Conservation (phyloP, 2,888 invertebrate genomes). For the Gasteruption jaculator region DNA sequence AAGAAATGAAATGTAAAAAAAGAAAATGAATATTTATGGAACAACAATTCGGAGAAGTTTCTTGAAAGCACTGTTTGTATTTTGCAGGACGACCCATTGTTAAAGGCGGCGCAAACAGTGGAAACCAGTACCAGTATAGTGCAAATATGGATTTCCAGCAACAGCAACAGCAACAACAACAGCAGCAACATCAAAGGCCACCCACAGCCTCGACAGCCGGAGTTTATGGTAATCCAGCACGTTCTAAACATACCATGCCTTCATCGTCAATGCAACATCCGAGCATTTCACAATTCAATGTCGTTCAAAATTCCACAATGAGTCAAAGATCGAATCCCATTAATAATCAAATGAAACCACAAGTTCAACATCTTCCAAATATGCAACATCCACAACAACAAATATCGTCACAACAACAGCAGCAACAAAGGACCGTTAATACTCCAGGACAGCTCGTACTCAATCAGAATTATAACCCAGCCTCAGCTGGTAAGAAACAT, state of each 20-base stretch:
- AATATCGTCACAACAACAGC: conserved; percentile 54
- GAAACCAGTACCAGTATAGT: conserved; percentile 40
- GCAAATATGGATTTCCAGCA: conserved; percentile 40
- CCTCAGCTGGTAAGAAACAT: conserved; percentile 35
- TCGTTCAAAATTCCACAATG: conserved; percentile 38
- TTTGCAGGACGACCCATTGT: conserved; percentile 57
- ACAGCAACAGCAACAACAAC: conserved; percentile 35
- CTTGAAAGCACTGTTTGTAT: conserved; percentile 5
- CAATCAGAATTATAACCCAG: conserved; percentile 43
- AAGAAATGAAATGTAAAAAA: too few relatives aligned
- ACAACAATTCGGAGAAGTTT: too few relatives aligned
- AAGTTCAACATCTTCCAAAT: conserved; percentile 48
- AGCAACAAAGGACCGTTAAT: conserved; percentile 40
- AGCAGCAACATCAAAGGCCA: conserved; percentile 38
- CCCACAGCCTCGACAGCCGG: too few relatives aligned
- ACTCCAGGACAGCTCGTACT: conserved; percentile 39
- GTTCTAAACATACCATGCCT: conserved; percentile 45
- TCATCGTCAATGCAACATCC: conserved; percentile 35
- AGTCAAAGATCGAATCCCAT: conserved; percentile 44
- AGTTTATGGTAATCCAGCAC: conserved; percentile 40
- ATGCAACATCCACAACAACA: conserved; percentile 52
- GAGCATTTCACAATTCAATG: conserved; percentile 39
- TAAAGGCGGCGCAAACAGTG: conserved; percentile 46
- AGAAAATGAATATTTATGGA: too few relatives aligned
- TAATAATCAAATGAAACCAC: conserved; percentile 55